Evolutionary conservation across 1,140 invertebrate species (phyloP), one percentile per base, ranked within the genome.

Genomic region (Sinella curviseta): DNA sequence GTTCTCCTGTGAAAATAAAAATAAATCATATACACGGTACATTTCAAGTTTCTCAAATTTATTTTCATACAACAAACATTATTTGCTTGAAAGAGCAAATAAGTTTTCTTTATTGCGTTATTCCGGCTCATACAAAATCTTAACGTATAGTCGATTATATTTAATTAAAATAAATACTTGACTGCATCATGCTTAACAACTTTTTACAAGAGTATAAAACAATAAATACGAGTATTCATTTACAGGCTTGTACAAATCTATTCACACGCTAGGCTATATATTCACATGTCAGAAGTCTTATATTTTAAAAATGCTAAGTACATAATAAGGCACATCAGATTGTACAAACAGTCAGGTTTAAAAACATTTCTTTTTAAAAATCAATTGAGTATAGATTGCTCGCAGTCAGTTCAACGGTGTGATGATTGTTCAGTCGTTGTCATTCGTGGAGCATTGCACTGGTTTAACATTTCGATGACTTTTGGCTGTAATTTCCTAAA

Each of bases 391-490:
- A 48, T 48, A 48, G 8, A 48, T 48, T 48, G 8, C 39, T 48
- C 39, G 8, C 39, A 20, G 39, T 48, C 8, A 20, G 20, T 48
- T 48, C 39, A 20, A 48, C 39, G 20, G 20, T 12, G 20, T 12
- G 20, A 12, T 48, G 39, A 48, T 48, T 48, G 8, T 12, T 20
- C 39, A 48, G 57, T 60, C 57, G 24, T 26, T 60, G 14, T 26
- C 57, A n/a, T 60, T 12, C 57, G 57, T 60, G 14, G 14, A 60
- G 4, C 4, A n/a, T 60, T 60, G 57, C 12, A 60, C 24, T 60
- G 24, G 57, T 54, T 31, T 77, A 81, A 67, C 80, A 81, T 78
- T 81, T 65, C 26, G 80, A 81, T 20, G 80, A 81, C 35, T 81
- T 81, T 76, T 81, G 76, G 26, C 74, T 60, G 34, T 75, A 81